Evolutionary conservation across 2,797 vertebrate species (phyloP).

Genomic region (Anguilla anguilla): DNA sequence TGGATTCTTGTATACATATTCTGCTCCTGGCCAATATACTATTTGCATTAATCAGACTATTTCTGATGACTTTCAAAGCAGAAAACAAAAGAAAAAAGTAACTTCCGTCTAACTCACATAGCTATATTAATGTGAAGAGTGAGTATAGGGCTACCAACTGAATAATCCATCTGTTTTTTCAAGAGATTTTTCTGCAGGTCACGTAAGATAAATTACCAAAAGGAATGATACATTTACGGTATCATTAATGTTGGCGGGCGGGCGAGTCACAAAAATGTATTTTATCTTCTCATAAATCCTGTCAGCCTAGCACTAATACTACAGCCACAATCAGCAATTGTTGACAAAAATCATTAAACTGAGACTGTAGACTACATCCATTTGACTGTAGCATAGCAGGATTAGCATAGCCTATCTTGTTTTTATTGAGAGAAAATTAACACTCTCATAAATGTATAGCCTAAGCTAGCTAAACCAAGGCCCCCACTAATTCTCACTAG

Average conservation of each 20-base stretch:
- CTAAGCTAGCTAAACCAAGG: too few relatives aligned
- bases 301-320: background rate
- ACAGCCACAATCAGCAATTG: too few relatives aligned
- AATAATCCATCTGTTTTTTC: background rate
- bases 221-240: background rate
- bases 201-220: background rate
- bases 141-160: background rate
- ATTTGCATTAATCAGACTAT: background rate
- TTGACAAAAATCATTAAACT: too few relatives aligned
- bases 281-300: background rate
- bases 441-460: too few relatives aligned
- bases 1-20: background rate
- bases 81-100: background rate
- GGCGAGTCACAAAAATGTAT: background rate
- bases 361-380: too few relatives aligned
- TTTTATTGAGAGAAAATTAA: too few relatives aligned
- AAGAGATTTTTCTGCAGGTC: background rate
- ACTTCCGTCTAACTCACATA: background rate
- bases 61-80: background rate
- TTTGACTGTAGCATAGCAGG: too few relatives aligned
- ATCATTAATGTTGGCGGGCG: background rate
- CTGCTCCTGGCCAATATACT: background rate
- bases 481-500: too few relatives aligned
- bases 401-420: too few relatives aligned
- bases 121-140: background rate